Evolutionary conservation across 2,113 vertebrate species (phyloP).

Genomic region (Lipophrys pholis): DNA sequence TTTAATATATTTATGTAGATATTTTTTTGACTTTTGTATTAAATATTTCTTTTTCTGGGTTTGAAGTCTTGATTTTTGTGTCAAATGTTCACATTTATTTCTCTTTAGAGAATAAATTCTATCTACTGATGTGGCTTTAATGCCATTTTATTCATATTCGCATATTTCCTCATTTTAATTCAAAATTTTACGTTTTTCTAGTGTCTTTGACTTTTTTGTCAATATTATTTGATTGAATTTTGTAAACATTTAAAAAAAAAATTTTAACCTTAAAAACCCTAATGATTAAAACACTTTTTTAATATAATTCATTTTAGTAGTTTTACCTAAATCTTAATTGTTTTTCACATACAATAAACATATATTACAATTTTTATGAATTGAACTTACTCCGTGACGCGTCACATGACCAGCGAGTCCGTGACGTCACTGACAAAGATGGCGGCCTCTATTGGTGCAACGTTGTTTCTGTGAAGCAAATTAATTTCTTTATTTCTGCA

Average conservation of each 20-base stretch:
- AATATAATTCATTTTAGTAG: too few species aligned
- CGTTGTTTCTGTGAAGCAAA: slow-evolving; percentile 73
- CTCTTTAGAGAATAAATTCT: background rate
- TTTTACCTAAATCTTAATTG: too few species aligned
- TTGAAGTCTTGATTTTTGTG: background rate
- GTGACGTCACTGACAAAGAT: slow-evolving; percentile 65
- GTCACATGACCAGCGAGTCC: slow-evolving; percentile 39
- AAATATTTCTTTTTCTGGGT: slow-evolving; percentile 6
- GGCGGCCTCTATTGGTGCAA: slow-evolving; percentile 67
- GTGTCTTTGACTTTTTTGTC: too few species aligned
- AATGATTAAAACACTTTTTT: too few species aligned
- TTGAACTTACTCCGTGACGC: background rate
- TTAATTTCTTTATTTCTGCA: too few species aligned
- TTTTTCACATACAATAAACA: too few species aligned
- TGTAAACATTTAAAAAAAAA: too few species aligned
- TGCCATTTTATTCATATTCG: background rate
- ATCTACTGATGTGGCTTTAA: background rate
- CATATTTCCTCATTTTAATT: too few species aligned
- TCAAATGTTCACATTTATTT: background rate
- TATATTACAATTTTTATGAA: too few species aligned
- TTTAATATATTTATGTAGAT: slow-evolving; percentile 70
- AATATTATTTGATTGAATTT: too few species aligned
- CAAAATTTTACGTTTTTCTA: too few species aligned
- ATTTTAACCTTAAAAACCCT: too few species aligned
- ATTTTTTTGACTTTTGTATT: background rate